Evolutionary conservation across 2,797 vertebrate genomes (phyloP).

Genomic region (Rhinophrynus dorsalis): DNA sequence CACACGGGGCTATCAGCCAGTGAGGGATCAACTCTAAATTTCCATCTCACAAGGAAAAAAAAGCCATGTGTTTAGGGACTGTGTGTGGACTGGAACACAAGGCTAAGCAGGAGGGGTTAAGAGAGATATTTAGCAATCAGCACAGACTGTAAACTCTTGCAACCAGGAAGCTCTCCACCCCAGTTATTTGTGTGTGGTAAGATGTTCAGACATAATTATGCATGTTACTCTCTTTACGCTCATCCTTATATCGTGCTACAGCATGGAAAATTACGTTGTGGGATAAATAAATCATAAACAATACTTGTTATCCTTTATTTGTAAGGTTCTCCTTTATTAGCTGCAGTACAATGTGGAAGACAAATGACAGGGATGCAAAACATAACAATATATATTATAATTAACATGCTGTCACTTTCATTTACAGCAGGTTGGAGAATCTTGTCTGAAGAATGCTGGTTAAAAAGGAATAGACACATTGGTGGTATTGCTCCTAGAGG

Average conservation of each 20-base stretch:
- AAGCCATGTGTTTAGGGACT: constrained; percentile 17
- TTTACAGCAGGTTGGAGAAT: constrained; percentile 14
- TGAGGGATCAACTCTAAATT: constrained; percentile 56
- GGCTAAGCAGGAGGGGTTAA: constrained; percentile 23
- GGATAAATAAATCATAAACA: constrained; percentile 46
- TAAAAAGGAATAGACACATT: constrained; percentile 13
- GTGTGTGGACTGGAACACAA: neutral
- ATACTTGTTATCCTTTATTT: constrained; percentile 42
- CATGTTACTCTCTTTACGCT: constrained; percentile 28
- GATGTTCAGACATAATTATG: constrained; percentile 42
- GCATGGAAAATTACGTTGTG: constrained; percentile 15
- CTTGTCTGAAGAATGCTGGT: constrained; percentile 15
- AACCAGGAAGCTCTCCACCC: constrained; percentile 27
- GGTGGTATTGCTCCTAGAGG: neutral
- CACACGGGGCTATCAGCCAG: constrained; percentile 57
- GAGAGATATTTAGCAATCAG: constrained; percentile 20
- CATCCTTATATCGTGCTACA: constrained; percentile 25
- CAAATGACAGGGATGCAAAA: constrained; percentile 16
- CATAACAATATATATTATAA: constrained; percentile 45
- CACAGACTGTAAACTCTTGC: constrained; percentile 27
- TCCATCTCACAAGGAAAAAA: constrained; percentile 41
- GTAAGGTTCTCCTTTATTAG: constrained; percentile 37
- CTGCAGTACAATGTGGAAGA: constrained; percentile 37
- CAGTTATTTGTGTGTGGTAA: constrained; percentile 35
- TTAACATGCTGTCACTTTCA: constrained; percentile 38